Base-by-base conservation (phyloP, 1,140 invertebrate species). In the Leptopilina boulardi region DNA sequence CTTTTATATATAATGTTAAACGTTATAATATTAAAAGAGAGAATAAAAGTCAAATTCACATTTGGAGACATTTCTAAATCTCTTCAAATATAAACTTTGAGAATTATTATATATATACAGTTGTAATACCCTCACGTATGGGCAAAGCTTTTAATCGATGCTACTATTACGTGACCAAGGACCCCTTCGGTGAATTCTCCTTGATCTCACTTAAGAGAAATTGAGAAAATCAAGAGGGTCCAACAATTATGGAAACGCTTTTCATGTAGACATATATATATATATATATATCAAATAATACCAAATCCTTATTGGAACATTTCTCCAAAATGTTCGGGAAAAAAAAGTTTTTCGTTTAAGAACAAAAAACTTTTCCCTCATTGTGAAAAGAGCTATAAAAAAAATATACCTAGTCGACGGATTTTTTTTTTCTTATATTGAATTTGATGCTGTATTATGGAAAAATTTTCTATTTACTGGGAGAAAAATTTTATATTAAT, bases 61-160 rank as follows among this genome's bases (percentile, higher is more conserved):
- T 56, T 56, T 56, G 54, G 54, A 19, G 54, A 19, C 54, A 23
- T 56, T 11, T 23, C 54, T 19, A 56, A 21, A 18, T 56, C 19
- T 56, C 21, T 21, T 56, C 54, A 56, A 19, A 5, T 21, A 19
- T 23, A 11, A 56, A 19, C 54, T 56, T 19, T 8, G 18, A 19
- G 54, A 23, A 23, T n/a, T n/a, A n/a, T n/a, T n/a, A 56, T 56
- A 56, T 56, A 23, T 10, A 19, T 23, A 23, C 11, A n/a, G 9
- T 56, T 9, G 54, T 56, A 56, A 56, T 56, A 56, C 54, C 19
- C 54, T 26, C 54, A 56, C 54, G 54, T 56, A 56, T 56, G 54
- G 21, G n/a, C 18, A 19, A 56, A 11, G 54, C 54, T 56, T 56
- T 56, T 56, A 56, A 56, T 56, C 54, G 54, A 56, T 56, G 54